Evolutionary conservation across 2,113 vertebrate species (phyloP).

Genomic region (Todiramphus saurophagus): DNA sequence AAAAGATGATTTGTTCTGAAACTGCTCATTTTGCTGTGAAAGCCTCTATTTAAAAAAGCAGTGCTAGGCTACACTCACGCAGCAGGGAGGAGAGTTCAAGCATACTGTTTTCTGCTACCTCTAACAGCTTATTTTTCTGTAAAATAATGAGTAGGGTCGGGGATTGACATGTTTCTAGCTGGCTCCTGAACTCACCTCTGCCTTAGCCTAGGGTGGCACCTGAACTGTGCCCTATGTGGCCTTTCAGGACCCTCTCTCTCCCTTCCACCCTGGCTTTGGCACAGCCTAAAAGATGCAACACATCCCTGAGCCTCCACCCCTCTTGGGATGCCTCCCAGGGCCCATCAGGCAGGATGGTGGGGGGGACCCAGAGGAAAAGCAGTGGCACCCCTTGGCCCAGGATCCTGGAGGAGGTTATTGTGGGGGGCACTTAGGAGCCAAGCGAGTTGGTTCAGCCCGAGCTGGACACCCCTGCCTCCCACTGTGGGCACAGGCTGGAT

Average conservation of each 20-base stretch:
- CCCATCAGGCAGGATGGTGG: accelerated
- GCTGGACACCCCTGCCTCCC: background rate
- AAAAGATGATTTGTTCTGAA: background rate
- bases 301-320: background rate
- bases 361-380: background rate
- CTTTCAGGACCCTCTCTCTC: background rate
- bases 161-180: background rate
- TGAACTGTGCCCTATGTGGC: accelerated
- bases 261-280: background rate
- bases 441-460: background rate
- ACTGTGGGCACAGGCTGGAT: background rate
- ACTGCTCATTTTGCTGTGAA: background rate
- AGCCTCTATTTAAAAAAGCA: background rate
- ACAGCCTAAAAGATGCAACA: background rate
- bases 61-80: background rate
- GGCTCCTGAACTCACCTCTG: background rate
- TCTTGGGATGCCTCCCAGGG: background rate
- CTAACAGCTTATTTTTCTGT: background rate
- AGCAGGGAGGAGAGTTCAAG: background rate
- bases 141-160: background rate
- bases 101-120: background rate
- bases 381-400: background rate
- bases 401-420: background rate
- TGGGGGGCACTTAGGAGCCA: background rate
- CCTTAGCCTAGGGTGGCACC: background rate